These are phyloP conservation scores for Choreutis nemorana DNA, from an alignment of 2,888 invertebrate species.

Conservation along the genomic window DNA sequence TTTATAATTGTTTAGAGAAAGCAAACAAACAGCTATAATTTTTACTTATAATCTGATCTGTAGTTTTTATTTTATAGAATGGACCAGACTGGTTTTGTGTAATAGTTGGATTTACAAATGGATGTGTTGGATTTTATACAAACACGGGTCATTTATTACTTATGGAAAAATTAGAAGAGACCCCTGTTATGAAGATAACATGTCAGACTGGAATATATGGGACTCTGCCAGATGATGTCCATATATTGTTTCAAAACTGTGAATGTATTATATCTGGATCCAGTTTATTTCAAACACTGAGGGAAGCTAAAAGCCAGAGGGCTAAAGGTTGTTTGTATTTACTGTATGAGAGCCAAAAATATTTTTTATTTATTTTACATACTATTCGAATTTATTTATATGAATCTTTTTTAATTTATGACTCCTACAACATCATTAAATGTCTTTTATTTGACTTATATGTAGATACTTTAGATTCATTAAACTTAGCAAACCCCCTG, in stretches of 20 bases:
- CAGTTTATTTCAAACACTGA: conserved; percentile 80
- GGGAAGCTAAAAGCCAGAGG: conserved; percentile 80
- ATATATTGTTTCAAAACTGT: conserved; percentile 75
- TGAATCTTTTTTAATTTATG: no score
- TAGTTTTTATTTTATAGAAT: conserved; percentile 45
- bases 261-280: conserved; percentile 80
- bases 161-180: conserved; percentile 85
- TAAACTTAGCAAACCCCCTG: no score
- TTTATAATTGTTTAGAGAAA: no score
- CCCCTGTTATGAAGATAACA: conserved; percentile 79
- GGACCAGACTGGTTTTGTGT: conserved; percentile 95
- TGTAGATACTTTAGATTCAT: no score
- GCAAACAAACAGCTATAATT: neutral
- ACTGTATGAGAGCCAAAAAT: conserved; percentile 3
- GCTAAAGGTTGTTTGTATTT: conserved; percentile 70
- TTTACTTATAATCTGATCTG: no score
- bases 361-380: conserved; percentile 2
- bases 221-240: conserved; percentile 72
- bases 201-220: conserved; percentile 72
- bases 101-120: conserved; percentile 85
- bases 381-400: no score
- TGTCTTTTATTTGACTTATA: neutral
- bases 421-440: neutral
- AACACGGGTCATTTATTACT: conserved; percentile 85
- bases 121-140: conserved; percentile 87